A percentile compares a stretch with the other conserved stretches of the same genome.
phyloP scores from a whole-genome alignment of 2,888 invertebrate genomes.

The Eumacrocentrus americanus region DNA sequence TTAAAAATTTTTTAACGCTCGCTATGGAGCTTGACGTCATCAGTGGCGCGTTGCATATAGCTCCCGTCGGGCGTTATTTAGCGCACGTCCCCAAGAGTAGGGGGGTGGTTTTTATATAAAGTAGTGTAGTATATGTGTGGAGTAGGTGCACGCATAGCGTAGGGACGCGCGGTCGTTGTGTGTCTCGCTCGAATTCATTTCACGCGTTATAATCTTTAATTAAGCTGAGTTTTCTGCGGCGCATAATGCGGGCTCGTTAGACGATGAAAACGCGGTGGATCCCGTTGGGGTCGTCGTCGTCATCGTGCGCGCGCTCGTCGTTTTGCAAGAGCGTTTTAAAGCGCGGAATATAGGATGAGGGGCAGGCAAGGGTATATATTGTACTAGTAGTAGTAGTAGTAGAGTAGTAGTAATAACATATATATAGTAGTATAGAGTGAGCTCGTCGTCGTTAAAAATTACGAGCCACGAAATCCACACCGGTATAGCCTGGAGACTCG shows the following conservation, averaged over 20 bases:
- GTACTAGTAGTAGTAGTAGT: neutral
- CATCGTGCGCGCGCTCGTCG: constrained; percentile 29
- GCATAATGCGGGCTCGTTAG: constrained; percentile 52
- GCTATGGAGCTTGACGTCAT: neutral
- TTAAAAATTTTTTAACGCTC: too few species aligned
- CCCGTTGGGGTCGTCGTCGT: constrained; percentile 34
- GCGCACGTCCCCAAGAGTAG: constrained; percentile 7
- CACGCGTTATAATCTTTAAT: constrained; percentile 57
- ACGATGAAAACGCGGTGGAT: constrained; percentile 38
- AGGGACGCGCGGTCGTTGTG: constrained; percentile 18
- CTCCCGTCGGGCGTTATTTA: constrained; percentile 17
- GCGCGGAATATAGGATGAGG: constrained; percentile 21
- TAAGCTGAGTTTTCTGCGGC: constrained; percentile 49
- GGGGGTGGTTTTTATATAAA: constrained; percentile 9
- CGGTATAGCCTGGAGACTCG: constrained; percentile 18
- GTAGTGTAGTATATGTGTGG: neutral
- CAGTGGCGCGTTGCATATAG: constrained; percentile 1
- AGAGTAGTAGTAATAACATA: constrained; percentile 5
- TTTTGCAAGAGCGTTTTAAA: constrained; percentile 37
- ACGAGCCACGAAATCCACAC: constrained; percentile 40
- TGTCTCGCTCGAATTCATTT: constrained; percentile 50
- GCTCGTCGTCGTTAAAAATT: constrained; percentile 47
- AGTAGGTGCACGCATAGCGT: neutral
- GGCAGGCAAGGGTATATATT: too few species aligned
- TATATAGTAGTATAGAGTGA: constrained; percentile 34